These are phyloP conservation scores for Datnioides undecimradiatus DNA, from an alignment of 2,113 vertebrate genomes.

Conservation along the genomic window DNA sequence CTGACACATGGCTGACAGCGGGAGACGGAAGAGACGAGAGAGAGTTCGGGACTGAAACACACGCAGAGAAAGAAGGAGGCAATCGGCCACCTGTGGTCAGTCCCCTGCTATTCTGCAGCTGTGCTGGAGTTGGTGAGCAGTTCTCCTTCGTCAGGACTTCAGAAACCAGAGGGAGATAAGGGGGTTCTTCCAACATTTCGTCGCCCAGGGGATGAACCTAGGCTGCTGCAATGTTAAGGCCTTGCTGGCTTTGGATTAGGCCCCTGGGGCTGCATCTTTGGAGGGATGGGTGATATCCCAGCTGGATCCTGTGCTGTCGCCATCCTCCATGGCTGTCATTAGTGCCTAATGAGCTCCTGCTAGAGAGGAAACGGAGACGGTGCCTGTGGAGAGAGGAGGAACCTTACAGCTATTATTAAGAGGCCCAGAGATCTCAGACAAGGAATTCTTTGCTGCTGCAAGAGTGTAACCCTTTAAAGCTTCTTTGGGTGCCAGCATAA, in stretches of 20 bases:
- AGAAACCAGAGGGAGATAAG: conserved; percentile 21
- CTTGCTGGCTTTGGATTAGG: conserved; percentile 75
- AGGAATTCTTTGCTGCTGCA: conserved; percentile 39
- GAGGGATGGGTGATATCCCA: conserved; percentile 77
- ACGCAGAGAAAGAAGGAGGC: conserved; percentile 29
- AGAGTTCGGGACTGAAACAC: conserved; percentile 23
- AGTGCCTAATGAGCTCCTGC: conserved; percentile 78
- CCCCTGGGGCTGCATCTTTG: conserved; percentile 71
- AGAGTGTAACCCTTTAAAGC: conserved; percentile 30
- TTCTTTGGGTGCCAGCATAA: conserved; percentile 11
- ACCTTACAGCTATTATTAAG: conserved; percentile 73
- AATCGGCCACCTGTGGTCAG: conserved; percentile 58
- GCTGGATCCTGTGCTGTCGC: conserved; percentile 71
- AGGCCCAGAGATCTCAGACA: conserved; percentile 51
- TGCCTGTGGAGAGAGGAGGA: conserved; percentile 71
- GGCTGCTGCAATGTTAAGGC: conserved; percentile 60
- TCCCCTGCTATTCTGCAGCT: conserved; percentile 74
- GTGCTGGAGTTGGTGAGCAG: conserved; percentile 51
- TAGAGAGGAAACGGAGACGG: conserved; percentile 66
- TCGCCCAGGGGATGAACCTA: conserved; percentile 52
- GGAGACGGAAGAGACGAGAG: conserved; percentile 49
- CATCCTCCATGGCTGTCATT: conserved; percentile 72
- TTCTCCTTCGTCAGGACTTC: conserved; percentile 41
- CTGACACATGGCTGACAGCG: conserved; percentile 56
- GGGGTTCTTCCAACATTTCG: conserved; percentile 49